Evolutionary conservation across 1,140 invertebrate genomes (phyloP).

Genomic region (Tachypleus tridentatus): DNA sequence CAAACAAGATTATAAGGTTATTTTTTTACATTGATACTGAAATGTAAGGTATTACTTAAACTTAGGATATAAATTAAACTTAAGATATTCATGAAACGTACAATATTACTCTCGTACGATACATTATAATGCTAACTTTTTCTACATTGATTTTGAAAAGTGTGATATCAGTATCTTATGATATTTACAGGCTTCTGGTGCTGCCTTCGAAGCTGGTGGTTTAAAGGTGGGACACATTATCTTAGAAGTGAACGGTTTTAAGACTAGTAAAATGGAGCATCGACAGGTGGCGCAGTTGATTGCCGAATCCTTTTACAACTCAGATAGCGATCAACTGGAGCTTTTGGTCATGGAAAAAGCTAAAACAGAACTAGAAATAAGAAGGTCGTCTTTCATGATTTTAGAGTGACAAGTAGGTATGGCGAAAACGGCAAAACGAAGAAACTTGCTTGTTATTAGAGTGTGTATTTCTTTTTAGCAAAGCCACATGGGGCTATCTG

Average conservation of each 20-base stretch:
- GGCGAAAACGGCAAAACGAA: background rate
- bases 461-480: too few relatives aligned
- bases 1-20: too few relatives aligned
- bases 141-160: constrained; percentile 6
- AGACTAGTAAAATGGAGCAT: constrained; percentile 57
- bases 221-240: constrained; percentile 87
- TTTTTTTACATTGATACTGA: too few relatives aligned
- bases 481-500: too few relatives aligned
- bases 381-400: constrained; percentile 25
- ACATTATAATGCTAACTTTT: background rate
- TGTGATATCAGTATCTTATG: background rate
- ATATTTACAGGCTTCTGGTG: constrained; percentile 69
- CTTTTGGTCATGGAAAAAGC: constrained; percentile 58
- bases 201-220: constrained; percentile 79
- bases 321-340: constrained; percentile 69
- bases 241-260: constrained; percentile 76
- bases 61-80: too few relatives aligned
- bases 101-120: too few relatives aligned
- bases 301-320: constrained; percentile 71
- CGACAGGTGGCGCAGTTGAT: constrained; percentile 76
- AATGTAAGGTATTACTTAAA: too few relatives aligned
- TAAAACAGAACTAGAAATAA: constrained; percentile 17
- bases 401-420: constrained; percentile 6
- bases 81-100: too few relatives aligned
- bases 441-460: too few relatives aligned